phyloP scores from a whole-genome alignment of 2,113 vertebrate species.

The Paramisgurnus dabryanus region DNA sequence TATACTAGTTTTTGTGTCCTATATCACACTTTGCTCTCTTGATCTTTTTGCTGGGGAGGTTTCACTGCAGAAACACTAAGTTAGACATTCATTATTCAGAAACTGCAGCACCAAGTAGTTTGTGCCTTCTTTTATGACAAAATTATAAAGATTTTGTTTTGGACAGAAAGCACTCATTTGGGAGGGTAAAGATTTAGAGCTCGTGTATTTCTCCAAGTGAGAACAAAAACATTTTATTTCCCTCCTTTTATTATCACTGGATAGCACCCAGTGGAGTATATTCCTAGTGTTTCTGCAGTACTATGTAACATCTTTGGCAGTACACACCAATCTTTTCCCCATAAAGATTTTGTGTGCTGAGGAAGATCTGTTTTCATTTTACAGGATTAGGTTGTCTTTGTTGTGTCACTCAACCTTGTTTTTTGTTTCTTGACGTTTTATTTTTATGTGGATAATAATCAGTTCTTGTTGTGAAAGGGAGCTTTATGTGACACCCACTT shows the following conservation, averaged over 20 bases:
- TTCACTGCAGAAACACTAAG: neutral
- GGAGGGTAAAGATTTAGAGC: slow-evolving; percentile 36
- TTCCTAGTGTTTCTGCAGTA: slow-evolving; percentile 44
- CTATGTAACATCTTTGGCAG: slow-evolving; percentile 50
- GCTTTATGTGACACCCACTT: neutral
- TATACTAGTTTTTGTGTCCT: slow-evolving; percentile 12
- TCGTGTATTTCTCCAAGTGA: slow-evolving; percentile 27
- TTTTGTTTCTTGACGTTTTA: slow-evolving; percentile 2
- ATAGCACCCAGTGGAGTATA: slow-evolving; percentile 40
- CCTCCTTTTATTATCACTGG: slow-evolving; percentile 29
- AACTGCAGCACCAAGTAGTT: slow-evolving; percentile 16
- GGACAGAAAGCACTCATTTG: slow-evolving; percentile 37
- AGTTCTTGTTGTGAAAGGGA: slow-evolving; percentile 8
- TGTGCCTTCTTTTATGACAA: slow-evolving; percentile 37
- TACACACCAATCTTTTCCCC: slow-evolving; percentile 39
- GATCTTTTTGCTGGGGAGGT: neutral
- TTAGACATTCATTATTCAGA: slow-evolving; percentile 34
- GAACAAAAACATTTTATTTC: slow-evolving; percentile 49
- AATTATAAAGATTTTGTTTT: slow-evolving; percentile 43
- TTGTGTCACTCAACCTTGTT: neutral
- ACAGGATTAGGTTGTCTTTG: slow-evolving; percentile 9
- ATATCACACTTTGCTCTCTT: slow-evolving; percentile 5
- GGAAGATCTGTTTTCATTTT: slow-evolving; percentile 38
- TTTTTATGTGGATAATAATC: slow-evolving; percentile 23
- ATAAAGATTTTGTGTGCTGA: slow-evolving; percentile 48